Conservation (phyloP, 2,797 vertebrate species). For the Sebastes iracundus region DNA sequence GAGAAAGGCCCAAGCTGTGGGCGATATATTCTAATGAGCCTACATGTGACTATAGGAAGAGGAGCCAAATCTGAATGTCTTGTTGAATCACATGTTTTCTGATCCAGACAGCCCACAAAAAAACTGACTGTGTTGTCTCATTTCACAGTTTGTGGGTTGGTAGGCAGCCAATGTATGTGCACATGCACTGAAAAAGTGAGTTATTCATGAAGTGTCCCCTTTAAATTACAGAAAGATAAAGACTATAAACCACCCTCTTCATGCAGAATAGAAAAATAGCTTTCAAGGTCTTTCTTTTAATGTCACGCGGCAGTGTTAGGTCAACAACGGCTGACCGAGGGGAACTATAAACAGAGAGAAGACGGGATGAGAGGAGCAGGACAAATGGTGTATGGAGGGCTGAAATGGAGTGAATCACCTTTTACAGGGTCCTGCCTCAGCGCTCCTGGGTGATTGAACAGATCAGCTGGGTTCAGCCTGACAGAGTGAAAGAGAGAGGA, state of each 20-base stretch:
- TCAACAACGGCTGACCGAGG: constrained; percentile 43
- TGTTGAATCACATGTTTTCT: not conserved
- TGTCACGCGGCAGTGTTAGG: constrained; percentile 18
- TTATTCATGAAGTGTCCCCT: not conserved
- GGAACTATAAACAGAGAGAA: constrained; percentile 43
- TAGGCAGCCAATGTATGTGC: not conserved
- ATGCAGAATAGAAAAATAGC: constrained; percentile 4
- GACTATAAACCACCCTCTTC: constrained; percentile 5
- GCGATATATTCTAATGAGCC: too few relatives aligned
- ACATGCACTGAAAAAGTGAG: not conserved
- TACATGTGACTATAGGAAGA: too few relatives aligned
- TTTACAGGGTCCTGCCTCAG: constrained; percentile 65
- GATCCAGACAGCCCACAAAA: not conserved
- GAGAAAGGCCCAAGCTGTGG: too few relatives aligned
- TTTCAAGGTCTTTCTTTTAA: constrained; percentile 28
- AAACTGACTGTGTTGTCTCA: not conserved
- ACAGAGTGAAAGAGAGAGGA: constrained; percentile 34
- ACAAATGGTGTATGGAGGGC: constrained; percentile 52
- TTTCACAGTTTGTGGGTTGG: not conserved
- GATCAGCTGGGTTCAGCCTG: constrained; percentile 60
- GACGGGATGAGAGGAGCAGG: constrained; percentile 30
- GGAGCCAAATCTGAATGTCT: not conserved
- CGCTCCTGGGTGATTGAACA: constrained; percentile 68
- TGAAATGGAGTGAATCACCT: constrained; percentile 68
- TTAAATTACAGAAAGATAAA: not conserved